These are phyloP conservation scores for Gadopsis marmoratus DNA, from an alignment of 2,797 vertebrate genomes.

Conservation along the genomic window DNA sequence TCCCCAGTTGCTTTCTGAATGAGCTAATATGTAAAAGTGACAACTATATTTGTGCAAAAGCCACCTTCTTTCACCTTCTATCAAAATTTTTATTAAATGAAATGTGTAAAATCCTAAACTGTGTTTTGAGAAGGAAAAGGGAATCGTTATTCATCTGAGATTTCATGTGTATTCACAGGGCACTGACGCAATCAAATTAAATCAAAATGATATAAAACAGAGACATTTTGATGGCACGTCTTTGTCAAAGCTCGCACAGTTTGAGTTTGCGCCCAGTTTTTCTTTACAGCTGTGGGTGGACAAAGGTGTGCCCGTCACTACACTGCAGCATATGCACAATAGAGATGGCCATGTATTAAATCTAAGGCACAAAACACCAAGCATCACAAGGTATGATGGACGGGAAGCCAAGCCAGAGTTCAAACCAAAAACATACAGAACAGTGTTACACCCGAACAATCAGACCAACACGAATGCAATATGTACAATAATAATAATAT, in stretches of 20 bases:
- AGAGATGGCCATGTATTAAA: neutral
- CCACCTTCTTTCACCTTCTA: neutral
- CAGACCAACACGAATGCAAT: neutral
- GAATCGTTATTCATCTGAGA: neutral
- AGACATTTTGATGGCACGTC: neutral
- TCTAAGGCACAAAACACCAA: neutral
- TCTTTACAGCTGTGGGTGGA: neutral
- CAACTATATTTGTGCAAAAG: neutral
- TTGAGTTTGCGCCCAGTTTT: neutral
- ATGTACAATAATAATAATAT: neutral
- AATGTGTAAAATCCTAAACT: neutral
- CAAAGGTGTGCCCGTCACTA: neutral
- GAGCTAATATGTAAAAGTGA: neutral
- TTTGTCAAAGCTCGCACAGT: neutral
- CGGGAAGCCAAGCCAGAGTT: neutral
- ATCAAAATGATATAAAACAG: neutral
- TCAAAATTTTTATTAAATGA: neutral
- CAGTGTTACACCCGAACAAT: neutral
- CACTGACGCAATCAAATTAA: neutral
- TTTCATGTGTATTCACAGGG: neutral
- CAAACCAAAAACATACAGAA: neutral
- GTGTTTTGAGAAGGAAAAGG: no score
- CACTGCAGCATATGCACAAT: neutral
- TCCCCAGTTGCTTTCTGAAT: constrained; percentile 16
- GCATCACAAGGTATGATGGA: neutral